Percentiles rank a stretch among this genome's conserved stretches.
Evolutionary conservation across 1,140 invertebrate species (phyloP).

Genomic region (Cydia amplana): DNA sequence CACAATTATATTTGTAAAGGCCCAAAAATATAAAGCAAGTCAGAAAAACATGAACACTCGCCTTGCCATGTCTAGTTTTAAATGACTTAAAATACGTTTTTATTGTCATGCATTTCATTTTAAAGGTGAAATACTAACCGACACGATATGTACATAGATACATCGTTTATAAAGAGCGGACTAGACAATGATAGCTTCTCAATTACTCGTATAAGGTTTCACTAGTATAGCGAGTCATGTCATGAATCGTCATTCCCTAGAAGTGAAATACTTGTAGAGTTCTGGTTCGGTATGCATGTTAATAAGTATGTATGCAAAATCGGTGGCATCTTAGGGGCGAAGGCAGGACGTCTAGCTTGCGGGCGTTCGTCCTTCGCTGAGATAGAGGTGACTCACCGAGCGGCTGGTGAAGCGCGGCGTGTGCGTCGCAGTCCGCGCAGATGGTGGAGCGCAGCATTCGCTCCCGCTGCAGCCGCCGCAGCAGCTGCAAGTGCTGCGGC

Average conservation of each 20-base stretch:
- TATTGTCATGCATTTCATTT: neutral
- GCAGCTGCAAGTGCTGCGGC: slow-evolving; percentile 81
- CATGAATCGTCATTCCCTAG: slow-evolving; percentile 11
- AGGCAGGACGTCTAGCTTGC: slow-evolving; percentile 78
- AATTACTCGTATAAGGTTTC: slow-evolving; percentile 31
- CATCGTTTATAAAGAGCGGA: neutral
- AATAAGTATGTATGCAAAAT: neutral
- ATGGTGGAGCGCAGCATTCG: slow-evolving; percentile 82
- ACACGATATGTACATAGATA: neutral
- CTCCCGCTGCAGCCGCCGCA: slow-evolving; percentile 80
- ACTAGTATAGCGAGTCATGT: neutral
- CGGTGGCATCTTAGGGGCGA: neutral
- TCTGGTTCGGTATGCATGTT: neutral
- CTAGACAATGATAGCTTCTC: slow-evolving; percentile 18
- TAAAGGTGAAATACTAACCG: neutral
- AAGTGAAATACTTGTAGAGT: neutral
- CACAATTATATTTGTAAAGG: neutral
- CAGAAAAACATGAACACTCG: neutral
- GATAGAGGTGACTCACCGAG: slow-evolving; percentile 83
- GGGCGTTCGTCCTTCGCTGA: slow-evolving; percentile 83
- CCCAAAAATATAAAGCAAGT: neutral
- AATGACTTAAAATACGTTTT: neutral
- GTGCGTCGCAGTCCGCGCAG: slow-evolving; percentile 83
- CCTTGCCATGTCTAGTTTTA: neutral
- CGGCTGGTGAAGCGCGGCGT: slow-evolving; percentile 88